These are phyloP conservation scores for Drosophila neocordata DNA, from an alignment of 1,140 invertebrate species.

Conservation along the genomic window DNA sequence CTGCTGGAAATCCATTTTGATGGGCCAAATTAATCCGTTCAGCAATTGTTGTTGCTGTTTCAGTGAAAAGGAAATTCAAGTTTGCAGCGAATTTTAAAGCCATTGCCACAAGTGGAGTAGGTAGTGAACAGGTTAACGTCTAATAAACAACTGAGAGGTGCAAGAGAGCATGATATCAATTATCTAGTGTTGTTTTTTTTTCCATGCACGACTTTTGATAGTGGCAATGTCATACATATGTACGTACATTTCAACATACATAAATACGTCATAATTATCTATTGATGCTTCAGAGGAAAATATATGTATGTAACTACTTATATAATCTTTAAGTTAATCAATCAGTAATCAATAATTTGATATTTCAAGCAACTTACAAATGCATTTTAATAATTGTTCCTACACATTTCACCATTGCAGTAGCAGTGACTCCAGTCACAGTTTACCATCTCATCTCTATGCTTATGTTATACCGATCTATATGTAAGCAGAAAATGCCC, in stretches of 20 bases:
- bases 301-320: not conserved
- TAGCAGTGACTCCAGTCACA: too few relatives aligned
- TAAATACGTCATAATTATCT: not conserved
- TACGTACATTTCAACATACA: not conserved
- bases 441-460: too few relatives aligned
- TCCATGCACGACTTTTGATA: constrained; percentile 16
- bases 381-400: too few relatives aligned
- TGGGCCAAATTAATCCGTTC: constrained; percentile 90
- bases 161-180: constrained; percentile 1
- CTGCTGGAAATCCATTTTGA: constrained; percentile 91
- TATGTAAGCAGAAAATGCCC: too few relatives aligned
- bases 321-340: not conserved
- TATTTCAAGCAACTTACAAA: not conserved
- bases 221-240: constrained; percentile 8
- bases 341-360: not conserved
- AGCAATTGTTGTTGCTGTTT: constrained; percentile 85
- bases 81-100: constrained; percentile 92
- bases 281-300: not conserved
- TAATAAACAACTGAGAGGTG: not conserved
- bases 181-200: constrained; percentile 1
- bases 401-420: too few relatives aligned
- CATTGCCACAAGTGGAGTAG: constrained; percentile 70
- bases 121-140: not conserved
- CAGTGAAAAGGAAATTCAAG: constrained; percentile 94
- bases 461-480: too few relatives aligned